Base-by-base conservation (phyloP, 2,113 vertebrate genomes). In the Riparia riparia region DNA sequence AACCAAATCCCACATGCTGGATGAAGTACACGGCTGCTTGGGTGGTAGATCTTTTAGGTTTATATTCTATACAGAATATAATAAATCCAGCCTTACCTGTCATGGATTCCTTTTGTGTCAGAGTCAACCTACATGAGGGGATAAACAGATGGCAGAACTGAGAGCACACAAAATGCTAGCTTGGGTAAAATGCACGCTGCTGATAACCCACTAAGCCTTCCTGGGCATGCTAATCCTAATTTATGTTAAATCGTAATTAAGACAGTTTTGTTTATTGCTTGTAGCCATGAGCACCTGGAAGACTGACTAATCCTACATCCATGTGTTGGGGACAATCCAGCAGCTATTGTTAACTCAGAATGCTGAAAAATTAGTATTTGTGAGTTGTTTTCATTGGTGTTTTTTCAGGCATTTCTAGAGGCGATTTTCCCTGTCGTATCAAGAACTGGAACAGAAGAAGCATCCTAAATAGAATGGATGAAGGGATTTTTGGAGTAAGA, bases 221-320 rank as follows among this genome's bases (percentile, higher is more conserved):
- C 70, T 78, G 37, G 49, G 14, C 26, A 50, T 8, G 45, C 72
- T 90, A 95, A 96, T 96, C 90, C 83, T 89, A 61, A 74, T 94
- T 96, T 93, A 90, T 93, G 70, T 64, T 86, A 95, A 96, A 84
- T 74, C 0, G 2, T 84, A 92, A 80, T 94, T 78, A 89, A 91
- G 65, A 58, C 51, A 53, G 45, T 91, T 96, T 93, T 84, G 57
- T 71, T 72, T 86, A 88, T 92, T 86, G 61, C 76, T 92, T 85
- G 56, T 88, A 66, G 58, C 81, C 81, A 25, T 32, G 44, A 92
- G 60, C 80, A 92, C 86, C 89, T 90, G 66, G 84, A 82, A 85
- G 61, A 66, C 31, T 92, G 90, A 83, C 54, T 97, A 96, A 96
- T 95, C 58, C 50, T n/a, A n/a, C 50, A 65, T 57, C 82, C 79